Evolutionary conservation across 30 jellyfish, hydroid and myxozoan genomes (phyloP).

Genomic region (Aurelia sp.): DNA sequence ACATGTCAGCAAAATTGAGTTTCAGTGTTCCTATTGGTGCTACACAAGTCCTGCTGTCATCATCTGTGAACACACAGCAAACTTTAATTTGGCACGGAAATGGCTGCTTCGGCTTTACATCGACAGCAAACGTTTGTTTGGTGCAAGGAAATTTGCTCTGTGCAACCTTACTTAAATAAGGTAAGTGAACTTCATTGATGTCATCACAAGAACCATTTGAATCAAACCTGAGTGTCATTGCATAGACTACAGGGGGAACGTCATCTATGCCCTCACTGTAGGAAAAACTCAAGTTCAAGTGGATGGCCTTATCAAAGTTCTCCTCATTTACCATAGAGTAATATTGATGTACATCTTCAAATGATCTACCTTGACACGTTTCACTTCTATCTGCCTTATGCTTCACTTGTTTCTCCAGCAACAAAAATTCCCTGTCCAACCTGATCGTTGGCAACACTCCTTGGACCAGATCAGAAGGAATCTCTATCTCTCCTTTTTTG

Average conservation of each 20-base stretch:
- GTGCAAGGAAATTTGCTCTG: not conserved
- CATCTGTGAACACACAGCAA: constrained; percentile 47
- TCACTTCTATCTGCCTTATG: not conserved
- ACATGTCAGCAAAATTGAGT: constrained; percentile 34
- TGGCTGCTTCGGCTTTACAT: constrained; percentile 24
- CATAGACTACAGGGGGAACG: constrained; percentile 21
- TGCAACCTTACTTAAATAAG: not conserved
- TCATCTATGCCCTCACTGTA: not conserved
- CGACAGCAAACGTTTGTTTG: constrained; percentile 3
- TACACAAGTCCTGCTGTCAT: constrained; percentile 36
- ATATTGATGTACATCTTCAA: not conserved
- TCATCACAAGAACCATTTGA: constrained; percentile 25
- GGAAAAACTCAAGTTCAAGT: constrained; percentile 11
- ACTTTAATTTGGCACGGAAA: constrained; percentile 10
- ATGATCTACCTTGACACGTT: not conserved
- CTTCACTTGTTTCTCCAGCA: constrained; percentile 6
- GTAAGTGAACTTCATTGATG: constrained; percentile 23
- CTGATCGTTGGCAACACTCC: constrained; percentile 54
- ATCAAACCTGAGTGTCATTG: constrained; percentile 45
- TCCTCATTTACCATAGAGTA: constrained; percentile 19
- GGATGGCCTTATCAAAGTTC: constrained; percentile 16
- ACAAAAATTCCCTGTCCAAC: constrained; percentile 23
- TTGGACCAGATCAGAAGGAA: constrained; percentile 54
- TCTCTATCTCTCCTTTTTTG: constrained; percentile 31
- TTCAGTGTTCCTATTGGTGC: constrained; percentile 44